Evolutionary conservation across 1,140 invertebrate species (phyloP), one percentile per base, ranked within the genome.

Genomic region (Drosophila ohnishii): DNA sequence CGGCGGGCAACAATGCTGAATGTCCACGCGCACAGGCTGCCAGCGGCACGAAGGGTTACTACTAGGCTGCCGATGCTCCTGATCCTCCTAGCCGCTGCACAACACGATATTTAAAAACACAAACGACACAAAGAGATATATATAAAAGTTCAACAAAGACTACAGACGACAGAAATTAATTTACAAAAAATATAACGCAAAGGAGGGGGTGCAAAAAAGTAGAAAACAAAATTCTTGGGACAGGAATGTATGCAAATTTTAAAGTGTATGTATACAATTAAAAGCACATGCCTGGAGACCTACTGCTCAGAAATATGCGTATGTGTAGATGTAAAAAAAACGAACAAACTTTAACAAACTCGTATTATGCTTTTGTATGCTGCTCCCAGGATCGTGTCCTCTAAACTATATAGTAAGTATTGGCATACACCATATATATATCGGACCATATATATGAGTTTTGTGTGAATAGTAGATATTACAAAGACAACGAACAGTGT

Each of bases 261-360:
- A 59, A 50, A 71, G 30, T 71, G 65, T 72, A 71, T 71, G 65
- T 69, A 44, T 69, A 53, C 65, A 69, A 69, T 65, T 50, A 69
- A 45, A 53, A 69, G 65, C 65, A 67, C 39, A 69, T 55, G 32
- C 30, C 61, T 67, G 45, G n/a, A 55, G 34, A 70, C 65, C 67
- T 71, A 45, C 66, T 34, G 63, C 45, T 71, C 65, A 71, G 64
- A 59, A 59, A 71, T 50, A 72, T 71, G 67, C 67, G 51, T 55
- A 39, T 57, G 42, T 40, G 53, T 59, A 53, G 55, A 51, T 47
- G 51, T 55, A 62, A 77, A 76, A 73, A 67, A 77, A 77, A 78
- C 55, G 70, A 88, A 83, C 69, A 84, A 88, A 84, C 80, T 84
- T 84, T 88, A 88, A 88, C 80, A 89, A 88, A 88, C 85, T 86